phyloP scores from a whole-genome alignment of 1,140 invertebrate species.

The Pygmarrhopalites habei region DNA sequence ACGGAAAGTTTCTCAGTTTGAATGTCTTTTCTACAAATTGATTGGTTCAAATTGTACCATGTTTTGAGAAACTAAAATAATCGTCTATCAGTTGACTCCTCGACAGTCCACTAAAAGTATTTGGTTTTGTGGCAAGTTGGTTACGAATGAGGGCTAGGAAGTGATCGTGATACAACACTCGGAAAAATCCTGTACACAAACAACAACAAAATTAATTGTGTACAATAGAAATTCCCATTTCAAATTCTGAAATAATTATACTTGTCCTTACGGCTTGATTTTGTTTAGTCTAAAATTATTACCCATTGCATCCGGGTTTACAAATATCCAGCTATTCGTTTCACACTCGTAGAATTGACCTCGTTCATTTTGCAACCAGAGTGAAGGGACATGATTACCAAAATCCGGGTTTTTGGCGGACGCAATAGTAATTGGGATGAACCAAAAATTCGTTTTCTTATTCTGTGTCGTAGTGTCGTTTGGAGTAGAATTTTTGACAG shows the following conservation, averaged over 20 bases:
- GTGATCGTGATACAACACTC: conserved; percentile 20
- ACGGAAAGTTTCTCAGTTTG: no score
- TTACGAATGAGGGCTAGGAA: background rate
- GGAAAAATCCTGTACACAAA: conserved; percentile 10
- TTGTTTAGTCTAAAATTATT: conserved; percentile 4
- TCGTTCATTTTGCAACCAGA: conserved; percentile 16
- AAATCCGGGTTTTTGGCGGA: background rate
- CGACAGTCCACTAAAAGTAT: background rate
- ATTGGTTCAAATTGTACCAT: no score
- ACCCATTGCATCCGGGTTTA: background rate
- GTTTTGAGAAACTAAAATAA: no score
- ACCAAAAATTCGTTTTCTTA: background rate
- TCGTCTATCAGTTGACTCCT: conserved; percentile 19
- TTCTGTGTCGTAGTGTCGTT: background rate
- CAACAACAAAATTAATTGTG: no score
- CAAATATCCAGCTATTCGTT: background rate
- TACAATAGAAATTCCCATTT: no score
- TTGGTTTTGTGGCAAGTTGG: conserved; percentile 4
- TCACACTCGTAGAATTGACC: background rate
- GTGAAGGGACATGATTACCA: background rate
- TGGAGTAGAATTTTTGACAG: background rate
- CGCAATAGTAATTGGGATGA: conserved; percentile 3
- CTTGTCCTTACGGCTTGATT: no score
- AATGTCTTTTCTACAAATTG: no score
- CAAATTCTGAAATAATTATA: no score